Conservation (phyloP, 2,888 invertebrate genomes). For the Rhagophthalmus giganteus region DNA sequence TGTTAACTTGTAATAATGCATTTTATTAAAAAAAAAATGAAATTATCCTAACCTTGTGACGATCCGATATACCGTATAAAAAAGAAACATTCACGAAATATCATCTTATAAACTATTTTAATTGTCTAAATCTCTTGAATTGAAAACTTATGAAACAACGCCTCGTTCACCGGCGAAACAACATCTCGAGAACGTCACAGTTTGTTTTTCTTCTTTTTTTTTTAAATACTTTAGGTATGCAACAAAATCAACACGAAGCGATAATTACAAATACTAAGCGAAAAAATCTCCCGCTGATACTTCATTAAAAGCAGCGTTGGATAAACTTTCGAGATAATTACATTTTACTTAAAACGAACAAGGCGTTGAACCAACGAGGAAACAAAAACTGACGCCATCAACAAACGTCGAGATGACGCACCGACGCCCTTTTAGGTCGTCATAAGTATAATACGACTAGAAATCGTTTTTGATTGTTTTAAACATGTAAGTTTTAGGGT, state of each 20-base stretch:
- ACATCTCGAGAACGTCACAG: too few species aligned
- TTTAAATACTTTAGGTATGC: too few species aligned
- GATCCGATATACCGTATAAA: too few species aligned
- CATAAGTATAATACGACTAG: constrained; percentile 45
- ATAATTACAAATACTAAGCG: constrained; percentile 3
- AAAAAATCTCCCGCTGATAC: constrained; percentile 5
- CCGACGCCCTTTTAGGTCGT: constrained; percentile 1
- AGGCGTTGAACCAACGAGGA: constrained; percentile 3
- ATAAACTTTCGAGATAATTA: constrained; percentile 9
- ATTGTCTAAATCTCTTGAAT: too few species aligned
- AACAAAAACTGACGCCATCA: neutral
- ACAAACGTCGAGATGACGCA: constrained; percentile 16
- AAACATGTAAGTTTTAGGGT: constrained; percentile 38
- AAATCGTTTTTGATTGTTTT: constrained; percentile 46
- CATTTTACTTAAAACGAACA: constrained; percentile 1
- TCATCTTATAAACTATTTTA: too few species aligned
- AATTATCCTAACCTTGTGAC: constrained; percentile 21
- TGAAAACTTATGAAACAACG: too few species aligned
- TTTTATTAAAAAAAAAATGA: constrained; percentile 14
- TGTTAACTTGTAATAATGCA: too few species aligned
- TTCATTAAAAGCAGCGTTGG: constrained; percentile 1
- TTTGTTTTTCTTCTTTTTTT: too few species aligned
- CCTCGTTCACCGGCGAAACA: too few species aligned
- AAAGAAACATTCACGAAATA: too few species aligned
- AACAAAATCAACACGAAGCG: neutral